Percentiles rank a stretch among this genome's conserved stretches.
Evolutionary conservation across 1,140 invertebrate species (phyloP).

Genomic region (Brachystomella parvula): DNA sequence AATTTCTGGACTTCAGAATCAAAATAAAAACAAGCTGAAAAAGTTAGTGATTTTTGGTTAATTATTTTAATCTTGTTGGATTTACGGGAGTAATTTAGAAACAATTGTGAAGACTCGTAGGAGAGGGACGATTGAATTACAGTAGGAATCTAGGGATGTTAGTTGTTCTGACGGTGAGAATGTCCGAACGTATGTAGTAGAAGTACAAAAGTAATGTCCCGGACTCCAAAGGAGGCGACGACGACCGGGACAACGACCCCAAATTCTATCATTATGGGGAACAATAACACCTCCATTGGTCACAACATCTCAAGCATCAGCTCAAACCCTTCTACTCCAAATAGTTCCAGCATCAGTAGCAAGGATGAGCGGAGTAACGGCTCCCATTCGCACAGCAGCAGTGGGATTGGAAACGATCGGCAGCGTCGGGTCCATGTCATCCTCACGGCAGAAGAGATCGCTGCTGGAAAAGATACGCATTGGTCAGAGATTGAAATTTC

Average conservation of each 20-base stretch:
- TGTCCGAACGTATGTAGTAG: too few relatives aligned
- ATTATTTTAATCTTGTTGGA: too few relatives aligned
- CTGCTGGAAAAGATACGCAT: slow-evolving; percentile 79
- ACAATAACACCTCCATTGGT: not conserved
- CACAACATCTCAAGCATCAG: not conserved
- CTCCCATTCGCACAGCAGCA: not conserved
- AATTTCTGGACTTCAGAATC: too few relatives aligned
- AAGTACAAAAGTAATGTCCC: not conserved
- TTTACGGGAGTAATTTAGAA: too few relatives aligned
- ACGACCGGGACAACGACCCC: not conserved
- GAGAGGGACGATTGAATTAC: too few relatives aligned
- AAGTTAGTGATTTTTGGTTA: too few relatives aligned
- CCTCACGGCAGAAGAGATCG: slow-evolving; percentile 83
- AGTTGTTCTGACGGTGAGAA: too few relatives aligned
- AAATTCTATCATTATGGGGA: not conserved
- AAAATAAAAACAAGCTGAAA: too few relatives aligned
- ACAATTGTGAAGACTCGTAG: too few relatives aligned
- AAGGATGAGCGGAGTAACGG: not conserved
- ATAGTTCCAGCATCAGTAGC: not conserved
- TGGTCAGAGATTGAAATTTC: slow-evolving; percentile 73
- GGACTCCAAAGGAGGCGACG: not conserved
- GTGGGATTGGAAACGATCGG: not conserved
- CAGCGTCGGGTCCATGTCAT: slow-evolving; percentile 72
- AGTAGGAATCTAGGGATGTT: too few relatives aligned
- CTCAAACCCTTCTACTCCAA: not conserved